A percentile compares a stretch with the other conserved stretches of the same genome.
These are phyloP conservation scores for Pseudomyrmex gracilis DNA, from an alignment of 1,140 invertebrate species.

Conservation along the genomic window DNA sequence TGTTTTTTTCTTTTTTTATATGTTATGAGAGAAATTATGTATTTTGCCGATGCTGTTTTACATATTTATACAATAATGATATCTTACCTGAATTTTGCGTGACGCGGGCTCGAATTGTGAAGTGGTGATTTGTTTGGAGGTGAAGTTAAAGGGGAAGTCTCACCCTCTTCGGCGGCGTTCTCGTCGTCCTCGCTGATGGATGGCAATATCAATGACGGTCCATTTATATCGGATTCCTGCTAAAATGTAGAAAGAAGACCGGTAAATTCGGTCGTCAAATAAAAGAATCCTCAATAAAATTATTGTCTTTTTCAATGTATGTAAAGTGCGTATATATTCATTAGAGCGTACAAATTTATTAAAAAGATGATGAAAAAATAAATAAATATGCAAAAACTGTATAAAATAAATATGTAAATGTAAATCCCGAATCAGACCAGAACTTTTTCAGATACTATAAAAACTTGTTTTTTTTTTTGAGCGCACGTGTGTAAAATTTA, in stretches of 20 bases:
- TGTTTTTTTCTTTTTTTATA: not conserved
- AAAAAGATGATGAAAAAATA: no score
- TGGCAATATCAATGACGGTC: slow-evolving; percentile 92
- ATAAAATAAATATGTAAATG: no score
- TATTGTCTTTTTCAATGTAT: not conserved
- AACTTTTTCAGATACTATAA: no score
- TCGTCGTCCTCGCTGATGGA: slow-evolving; percentile 97
- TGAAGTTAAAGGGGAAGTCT: slow-evolving; percentile 87
- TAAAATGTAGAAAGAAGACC: slow-evolving; percentile 67
- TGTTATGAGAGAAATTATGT: not conserved
- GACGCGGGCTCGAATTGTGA: slow-evolving; percentile 88
- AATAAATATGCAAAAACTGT: no score
- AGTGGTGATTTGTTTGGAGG: slow-evolving; percentile 87
- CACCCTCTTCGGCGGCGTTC: slow-evolving; percentile 91
- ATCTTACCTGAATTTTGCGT: slow-evolving; percentile 88
- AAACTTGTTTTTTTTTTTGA: no score
- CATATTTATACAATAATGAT: not conserved
- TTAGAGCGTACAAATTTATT: no score
- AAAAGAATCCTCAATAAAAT: not conserved
- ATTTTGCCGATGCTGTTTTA: not conserved
- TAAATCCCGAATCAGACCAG: no score
- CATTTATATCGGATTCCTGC: slow-evolving; percentile 93
- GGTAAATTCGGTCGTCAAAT: slow-evolving; percentile 1
- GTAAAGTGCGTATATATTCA: not conserved
- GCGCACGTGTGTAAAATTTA: no score